Evolutionary conservation across 2,888 invertebrate genomes (phyloP).

Genomic region (Drosophila nr. perissopoda): DNA sequence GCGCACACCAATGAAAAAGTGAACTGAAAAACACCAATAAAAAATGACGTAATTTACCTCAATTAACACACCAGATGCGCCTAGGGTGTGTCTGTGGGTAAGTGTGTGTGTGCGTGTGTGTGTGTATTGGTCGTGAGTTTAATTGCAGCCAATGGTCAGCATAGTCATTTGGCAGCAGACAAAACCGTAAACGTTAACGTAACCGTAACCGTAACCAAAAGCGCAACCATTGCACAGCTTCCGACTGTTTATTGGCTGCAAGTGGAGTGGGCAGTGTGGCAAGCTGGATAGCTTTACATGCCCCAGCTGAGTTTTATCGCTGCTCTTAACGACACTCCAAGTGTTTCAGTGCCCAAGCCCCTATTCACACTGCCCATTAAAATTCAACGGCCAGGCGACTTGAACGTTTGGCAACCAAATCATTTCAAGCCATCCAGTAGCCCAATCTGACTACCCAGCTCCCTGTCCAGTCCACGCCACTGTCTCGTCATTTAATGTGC

Average conservation of each 20-base stretch:
- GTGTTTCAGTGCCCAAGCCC: constrained; percentile 40
- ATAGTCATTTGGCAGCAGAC: constrained; percentile 62
- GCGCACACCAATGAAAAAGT: neutral
- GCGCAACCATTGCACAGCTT: constrained; percentile 37
- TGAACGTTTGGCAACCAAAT: constrained; percentile 55
- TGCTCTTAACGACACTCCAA: constrained; percentile 75
- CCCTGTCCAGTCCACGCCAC: neutral
- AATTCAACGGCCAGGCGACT: constrained; percentile 49
- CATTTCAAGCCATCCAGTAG: constrained; percentile 38
- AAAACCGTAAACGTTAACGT: constrained; percentile 57
- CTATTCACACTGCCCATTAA: constrained; percentile 31
- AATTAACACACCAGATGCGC: constrained; percentile 75
- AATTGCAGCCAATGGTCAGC: constrained; percentile 78
- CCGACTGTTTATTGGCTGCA: constrained; percentile 23
- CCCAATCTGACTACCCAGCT: neutral
- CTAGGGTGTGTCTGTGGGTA: constrained; percentile 3
- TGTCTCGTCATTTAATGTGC: constrained; percentile 69
- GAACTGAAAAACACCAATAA: constrained; percentile 24
- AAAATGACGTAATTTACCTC: constrained; percentile 78
- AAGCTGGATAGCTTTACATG: constrained; percentile 10
- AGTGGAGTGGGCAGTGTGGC: neutral
- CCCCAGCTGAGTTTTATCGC: constrained; percentile 75
- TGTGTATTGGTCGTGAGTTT: constrained; percentile 52
- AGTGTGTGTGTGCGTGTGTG: constrained; percentile 5
- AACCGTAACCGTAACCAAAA: constrained; percentile 46